Percentiles rank a stretch among this genome's conserved stretches.
Evolutionary conservation across 2,888 invertebrate species (phyloP).

Genomic region (Drosophila aldrichi): DNA sequence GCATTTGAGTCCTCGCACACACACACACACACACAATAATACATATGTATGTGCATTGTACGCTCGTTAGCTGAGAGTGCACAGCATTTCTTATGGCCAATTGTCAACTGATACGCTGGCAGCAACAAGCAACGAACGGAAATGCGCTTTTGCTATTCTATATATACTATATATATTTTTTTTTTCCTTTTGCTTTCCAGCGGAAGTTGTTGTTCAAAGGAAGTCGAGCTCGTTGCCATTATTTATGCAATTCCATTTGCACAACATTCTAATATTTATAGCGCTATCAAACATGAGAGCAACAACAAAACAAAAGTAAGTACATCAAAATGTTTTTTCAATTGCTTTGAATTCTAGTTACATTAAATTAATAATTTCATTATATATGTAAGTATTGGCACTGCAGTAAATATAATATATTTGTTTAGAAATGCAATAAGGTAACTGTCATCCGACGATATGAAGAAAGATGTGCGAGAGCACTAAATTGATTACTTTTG

Average conservation of each 20-base stretch:
- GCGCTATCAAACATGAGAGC: conserved; percentile 18
- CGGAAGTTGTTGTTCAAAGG: conserved; percentile 55
- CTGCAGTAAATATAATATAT: conserved; percentile 38
- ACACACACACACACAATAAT: neutral
- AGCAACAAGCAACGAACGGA: conserved; percentile 59
- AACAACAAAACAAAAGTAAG: neutral
- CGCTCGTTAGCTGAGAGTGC: conserved; percentile 45
- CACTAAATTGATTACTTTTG: conserved; percentile 65
- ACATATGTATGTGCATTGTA: conserved; percentile 1
- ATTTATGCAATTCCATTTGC: conserved; percentile 56
- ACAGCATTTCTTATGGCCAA: conserved; percentile 64
- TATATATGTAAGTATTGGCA: conserved; percentile 16
- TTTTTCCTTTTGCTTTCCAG: conserved; percentile 29
- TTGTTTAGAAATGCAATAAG: conserved; percentile 13
- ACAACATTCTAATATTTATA: conserved; percentile 21
- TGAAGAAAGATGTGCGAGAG: conserved; percentile 43
- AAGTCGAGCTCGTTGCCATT: conserved; percentile 49
- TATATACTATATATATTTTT: neutral
- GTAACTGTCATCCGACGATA: neutral
- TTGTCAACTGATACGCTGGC: conserved; percentile 63
- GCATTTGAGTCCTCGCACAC: conserved; percentile 8
- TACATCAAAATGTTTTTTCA: neutral
- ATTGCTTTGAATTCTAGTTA: neutral
- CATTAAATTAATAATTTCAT: neutral
- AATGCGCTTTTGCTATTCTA: conserved; percentile 54